Percentiles rank a stretch among this genome's conserved stretches.
These are phyloP conservation scores for Drosophila prosaltans DNA, from an alignment of 1,140 invertebrate species.

Conservation along the genomic window DNA sequence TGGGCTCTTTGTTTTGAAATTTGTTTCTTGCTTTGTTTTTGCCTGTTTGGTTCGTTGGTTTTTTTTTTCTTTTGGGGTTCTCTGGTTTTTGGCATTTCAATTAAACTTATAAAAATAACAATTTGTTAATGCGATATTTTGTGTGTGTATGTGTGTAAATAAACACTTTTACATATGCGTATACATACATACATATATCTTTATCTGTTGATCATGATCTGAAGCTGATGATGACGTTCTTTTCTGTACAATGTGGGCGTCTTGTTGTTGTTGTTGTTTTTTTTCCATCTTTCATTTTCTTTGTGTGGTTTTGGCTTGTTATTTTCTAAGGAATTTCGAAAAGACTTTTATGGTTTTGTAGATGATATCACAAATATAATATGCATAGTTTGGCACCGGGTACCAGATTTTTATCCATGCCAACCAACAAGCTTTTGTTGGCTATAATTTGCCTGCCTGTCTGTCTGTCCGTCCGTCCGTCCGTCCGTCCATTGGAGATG, in stretches of 20 bases:
- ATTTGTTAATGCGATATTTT: constrained; percentile 67
- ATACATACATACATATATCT: constrained; percentile 15
- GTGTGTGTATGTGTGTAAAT: constrained; percentile 37
- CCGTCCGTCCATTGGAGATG: constrained; percentile 4
- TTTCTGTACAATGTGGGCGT: constrained; percentile 33
- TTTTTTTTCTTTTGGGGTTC: constrained; percentile 15
- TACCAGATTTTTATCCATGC: constrained; percentile 16
- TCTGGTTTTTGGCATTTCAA: constrained; percentile 67
- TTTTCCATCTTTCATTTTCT: constrained; percentile 10
- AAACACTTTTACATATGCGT: not conserved
- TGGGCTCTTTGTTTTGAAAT: constrained; percentile 31
- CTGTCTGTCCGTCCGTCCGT: constrained; percentile 21
- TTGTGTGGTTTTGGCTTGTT: constrained; percentile 3
- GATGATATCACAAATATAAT: constrained; percentile 16
- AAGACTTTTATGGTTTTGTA: constrained; percentile 12
- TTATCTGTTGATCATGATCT: constrained; percentile 27
- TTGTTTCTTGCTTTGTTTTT: constrained; percentile 41
- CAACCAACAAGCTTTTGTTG: not conserved
- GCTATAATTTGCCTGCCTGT: not conserved
- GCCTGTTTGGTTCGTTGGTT: constrained; percentile 43
- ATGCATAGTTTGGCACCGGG: constrained; percentile 19
- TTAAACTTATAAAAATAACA: constrained; percentile 76
- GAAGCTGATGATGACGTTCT: constrained; percentile 41
- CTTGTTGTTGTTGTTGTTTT: constrained; percentile 1
- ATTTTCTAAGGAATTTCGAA: constrained; percentile 13